phyloP scores from a whole-genome alignment of 2,797 vertebrate species.

The Sarcophilus harrisii region DNA sequence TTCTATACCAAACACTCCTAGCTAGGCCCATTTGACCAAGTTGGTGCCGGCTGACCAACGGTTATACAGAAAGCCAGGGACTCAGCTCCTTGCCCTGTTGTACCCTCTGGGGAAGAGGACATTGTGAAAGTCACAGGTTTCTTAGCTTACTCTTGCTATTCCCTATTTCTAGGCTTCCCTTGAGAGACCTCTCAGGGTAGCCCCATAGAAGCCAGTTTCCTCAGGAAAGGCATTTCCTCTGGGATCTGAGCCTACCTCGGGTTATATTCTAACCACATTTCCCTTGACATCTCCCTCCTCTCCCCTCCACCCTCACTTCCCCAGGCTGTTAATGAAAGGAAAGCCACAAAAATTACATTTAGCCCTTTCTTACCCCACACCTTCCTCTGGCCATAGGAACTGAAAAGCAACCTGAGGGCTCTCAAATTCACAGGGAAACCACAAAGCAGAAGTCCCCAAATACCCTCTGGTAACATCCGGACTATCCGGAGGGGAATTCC shows the following conservation, averaged over 20 bases:
- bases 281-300: not conserved
- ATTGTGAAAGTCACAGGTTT: not conserved
- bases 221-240: slow-evolving; percentile 26
- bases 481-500: not conserved
- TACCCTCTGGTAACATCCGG: not conserved
- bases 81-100: not conserved
- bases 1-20: rapidly evolving
- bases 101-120: not conserved
- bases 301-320: not conserved
- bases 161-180: not conserved
- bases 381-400: not conserved
- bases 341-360: not conserved
- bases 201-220: not conserved
- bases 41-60: too few relatives aligned
- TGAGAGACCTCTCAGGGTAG: not conserved
- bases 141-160: not conserved
- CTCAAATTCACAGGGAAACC: slow-evolving; percentile 2
- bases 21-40: not conserved
- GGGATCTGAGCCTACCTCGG: not conserved
- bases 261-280: not conserved
- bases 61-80: not conserved
- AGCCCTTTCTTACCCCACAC: not conserved
- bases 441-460: not conserved
- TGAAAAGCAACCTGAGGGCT: not conserved
- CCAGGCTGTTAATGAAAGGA: not conserved